phyloP scores from a whole-genome alignment of 2,888 invertebrate species.

The Rotaria sp. region DNA sequence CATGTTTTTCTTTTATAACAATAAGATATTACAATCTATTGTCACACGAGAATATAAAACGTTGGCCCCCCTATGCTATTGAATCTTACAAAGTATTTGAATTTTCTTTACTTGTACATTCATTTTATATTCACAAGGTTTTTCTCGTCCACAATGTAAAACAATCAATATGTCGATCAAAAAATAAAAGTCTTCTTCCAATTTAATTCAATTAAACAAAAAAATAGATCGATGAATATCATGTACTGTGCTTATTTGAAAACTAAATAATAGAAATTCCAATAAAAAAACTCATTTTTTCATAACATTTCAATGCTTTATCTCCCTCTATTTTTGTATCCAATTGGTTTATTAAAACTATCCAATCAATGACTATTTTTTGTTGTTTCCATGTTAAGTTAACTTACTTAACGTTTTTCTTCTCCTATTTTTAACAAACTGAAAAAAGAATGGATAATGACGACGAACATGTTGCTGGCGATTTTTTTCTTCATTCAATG shows the following conservation, averaged over 20 bases:
- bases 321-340: neutral
- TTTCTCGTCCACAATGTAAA: constrained; percentile 91
- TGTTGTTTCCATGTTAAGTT: neutral
- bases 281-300: no score
- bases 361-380: neutral
- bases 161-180: constrained; percentile 92
- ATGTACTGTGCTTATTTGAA: no score
- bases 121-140: constrained; percentile 94
- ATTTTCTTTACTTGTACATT: constrained; percentile 67
- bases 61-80: no score
- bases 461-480: neutral
- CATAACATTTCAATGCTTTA: neutral
- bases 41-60: no score
- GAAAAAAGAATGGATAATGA: neutral
- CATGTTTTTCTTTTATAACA: no score
- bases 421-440: neutral
- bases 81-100: no score
- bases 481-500: neutral
- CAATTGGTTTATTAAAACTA: neutral
- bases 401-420: neutral
- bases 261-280: no score
- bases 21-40: no score
- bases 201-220: no score
- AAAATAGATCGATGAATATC: no score
- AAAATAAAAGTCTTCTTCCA: no score